A percentile compares a stretch with the other conserved stretches of the same genome.
Evolutionary conservation across 2,888 invertebrate species (phyloP).

Genomic region (Anoncus sp.): DNA sequence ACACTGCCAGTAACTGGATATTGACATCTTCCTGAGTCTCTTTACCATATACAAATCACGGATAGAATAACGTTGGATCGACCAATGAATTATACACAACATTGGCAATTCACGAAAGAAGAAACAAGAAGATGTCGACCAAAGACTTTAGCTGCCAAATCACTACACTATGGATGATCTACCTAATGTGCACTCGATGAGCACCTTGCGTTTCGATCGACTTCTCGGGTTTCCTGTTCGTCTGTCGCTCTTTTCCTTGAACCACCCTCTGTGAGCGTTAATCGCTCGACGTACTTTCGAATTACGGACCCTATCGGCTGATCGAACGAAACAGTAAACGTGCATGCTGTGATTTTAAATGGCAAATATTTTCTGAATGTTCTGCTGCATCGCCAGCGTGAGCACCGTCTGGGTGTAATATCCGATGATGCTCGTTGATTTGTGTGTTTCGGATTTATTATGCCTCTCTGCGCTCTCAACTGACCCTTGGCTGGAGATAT

Average conservation of each 20-base stretch:
- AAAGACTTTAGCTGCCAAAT: background rate
- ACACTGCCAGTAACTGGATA: background rate
- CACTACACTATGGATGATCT: background rate
- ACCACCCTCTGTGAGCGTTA: constrained; percentile 67
- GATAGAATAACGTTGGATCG: background rate
- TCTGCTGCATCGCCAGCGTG: background rate
- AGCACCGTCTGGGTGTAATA: background rate
- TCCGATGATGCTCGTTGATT: constrained; percentile 59
- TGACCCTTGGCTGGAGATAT: background rate
- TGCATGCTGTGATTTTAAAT: constrained; percentile 80
- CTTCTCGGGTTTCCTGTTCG: constrained; percentile 12
- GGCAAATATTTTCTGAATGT: constrained; percentile 66
- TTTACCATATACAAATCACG: constrained; percentile 1
- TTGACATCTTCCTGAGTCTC: constrained; percentile 4
- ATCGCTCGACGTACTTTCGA: constrained; percentile 77
- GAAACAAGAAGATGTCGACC: background rate
- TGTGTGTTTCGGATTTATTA: constrained; percentile 77
- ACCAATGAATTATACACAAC: background rate
- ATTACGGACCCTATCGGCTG: constrained; percentile 69
- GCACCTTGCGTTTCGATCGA: constrained; percentile 35
- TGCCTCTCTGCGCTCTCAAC: constrained; percentile 36
- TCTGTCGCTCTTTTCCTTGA: background rate
- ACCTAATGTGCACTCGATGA: constrained; percentile 15
- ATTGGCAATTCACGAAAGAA: background rate
- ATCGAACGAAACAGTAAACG: constrained; percentile 29